These are phyloP conservation scores for Paratilapia polleni DNA, from an alignment of 2,113 vertebrate species.

Conservation along the genomic window DNA sequence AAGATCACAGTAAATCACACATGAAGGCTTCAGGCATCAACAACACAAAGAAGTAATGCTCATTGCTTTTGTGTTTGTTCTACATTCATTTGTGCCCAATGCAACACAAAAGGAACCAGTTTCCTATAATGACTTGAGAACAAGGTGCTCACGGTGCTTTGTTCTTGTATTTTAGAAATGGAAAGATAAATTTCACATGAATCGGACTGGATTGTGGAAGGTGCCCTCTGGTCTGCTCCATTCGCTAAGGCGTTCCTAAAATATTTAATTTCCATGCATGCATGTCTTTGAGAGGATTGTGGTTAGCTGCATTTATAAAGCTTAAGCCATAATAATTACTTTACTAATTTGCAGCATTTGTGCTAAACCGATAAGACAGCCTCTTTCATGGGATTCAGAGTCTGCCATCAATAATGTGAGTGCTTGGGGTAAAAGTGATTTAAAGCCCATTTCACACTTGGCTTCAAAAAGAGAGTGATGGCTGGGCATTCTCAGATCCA, in stretches of 20 bases:
- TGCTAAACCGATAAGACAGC: conserved; percentile 65
- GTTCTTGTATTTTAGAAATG: conserved; percentile 9
- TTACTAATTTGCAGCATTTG: conserved; percentile 71
- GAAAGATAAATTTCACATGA: conserved; percentile 44
- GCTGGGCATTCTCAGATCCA: conserved; percentile 48
- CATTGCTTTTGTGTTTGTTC: conserved; percentile 40
- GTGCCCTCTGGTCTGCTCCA: conserved; percentile 53
- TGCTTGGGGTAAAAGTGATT: conserved; percentile 68
- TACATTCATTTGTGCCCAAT: conserved; percentile 47
- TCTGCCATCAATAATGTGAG: conserved; percentile 66
- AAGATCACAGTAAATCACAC: conserved; percentile 25
- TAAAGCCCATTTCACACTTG: conserved; percentile 80
- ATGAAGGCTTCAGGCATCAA: conserved; percentile 52
- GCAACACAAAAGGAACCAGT: conserved; percentile 20
- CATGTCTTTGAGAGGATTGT: conserved; percentile 60
- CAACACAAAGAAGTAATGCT: conserved; percentile 19
- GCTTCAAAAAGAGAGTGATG: conserved; percentile 62
- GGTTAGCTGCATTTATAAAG: conserved; percentile 56
- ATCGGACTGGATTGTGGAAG: conserved; percentile 26
- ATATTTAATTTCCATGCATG: conserved; percentile 52
- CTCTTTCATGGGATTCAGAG: conserved; percentile 63
- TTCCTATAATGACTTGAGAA: conserved; percentile 13
- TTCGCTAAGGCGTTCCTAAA: conserved; percentile 32
- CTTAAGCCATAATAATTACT: conserved; percentile 70
- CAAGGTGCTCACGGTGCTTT: conserved; percentile 3